These are phyloP conservation scores for Eutolmus rufibarbis DNA, from an alignment of 2,888 invertebrate species.

Conservation along the genomic window DNA sequence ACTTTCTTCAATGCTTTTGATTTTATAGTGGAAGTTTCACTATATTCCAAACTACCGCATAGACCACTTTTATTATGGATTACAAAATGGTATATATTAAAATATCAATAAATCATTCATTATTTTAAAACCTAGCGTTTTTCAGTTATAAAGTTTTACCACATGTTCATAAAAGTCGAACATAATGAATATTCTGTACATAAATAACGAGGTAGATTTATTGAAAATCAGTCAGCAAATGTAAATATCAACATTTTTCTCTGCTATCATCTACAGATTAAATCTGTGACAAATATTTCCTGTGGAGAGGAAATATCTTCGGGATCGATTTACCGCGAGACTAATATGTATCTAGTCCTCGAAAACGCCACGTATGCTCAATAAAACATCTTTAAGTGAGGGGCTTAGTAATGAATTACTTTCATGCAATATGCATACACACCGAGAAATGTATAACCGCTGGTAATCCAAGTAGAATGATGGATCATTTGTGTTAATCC, in stretches of 20 bases:
- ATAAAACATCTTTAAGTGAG: constrained; percentile 21
- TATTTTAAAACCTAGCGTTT: too few relatives aligned
- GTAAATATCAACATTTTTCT: background rate
- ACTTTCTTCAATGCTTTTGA: too few relatives aligned
- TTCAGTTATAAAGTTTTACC: too few relatives aligned
- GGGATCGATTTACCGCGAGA: background rate
- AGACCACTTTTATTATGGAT: too few relatives aligned
- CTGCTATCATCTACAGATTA: background rate
- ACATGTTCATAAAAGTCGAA: too few relatives aligned
- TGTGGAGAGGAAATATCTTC: background rate
- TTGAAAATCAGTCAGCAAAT: background rate
- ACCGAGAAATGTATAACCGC: background rate
- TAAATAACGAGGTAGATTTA: too few relatives aligned
- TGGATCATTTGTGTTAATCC: constrained; percentile 35
- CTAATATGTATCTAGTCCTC: background rate
- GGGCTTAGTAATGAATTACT: constrained; percentile 30
- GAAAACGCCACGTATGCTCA: constrained; percentile 8
- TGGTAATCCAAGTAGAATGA: background rate
- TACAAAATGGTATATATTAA: too few relatives aligned
- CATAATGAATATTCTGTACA: too few relatives aligned
- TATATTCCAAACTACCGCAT: too few relatives aligned
- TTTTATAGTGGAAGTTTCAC: too few relatives aligned
- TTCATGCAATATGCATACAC: constrained; percentile 12
- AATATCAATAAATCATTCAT: too few relatives aligned
- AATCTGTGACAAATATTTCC: background rate